These are phyloP conservation scores for Gallinago media DNA, from an alignment of 2,113 vertebrate genomes.

Conservation along the genomic window DNA sequence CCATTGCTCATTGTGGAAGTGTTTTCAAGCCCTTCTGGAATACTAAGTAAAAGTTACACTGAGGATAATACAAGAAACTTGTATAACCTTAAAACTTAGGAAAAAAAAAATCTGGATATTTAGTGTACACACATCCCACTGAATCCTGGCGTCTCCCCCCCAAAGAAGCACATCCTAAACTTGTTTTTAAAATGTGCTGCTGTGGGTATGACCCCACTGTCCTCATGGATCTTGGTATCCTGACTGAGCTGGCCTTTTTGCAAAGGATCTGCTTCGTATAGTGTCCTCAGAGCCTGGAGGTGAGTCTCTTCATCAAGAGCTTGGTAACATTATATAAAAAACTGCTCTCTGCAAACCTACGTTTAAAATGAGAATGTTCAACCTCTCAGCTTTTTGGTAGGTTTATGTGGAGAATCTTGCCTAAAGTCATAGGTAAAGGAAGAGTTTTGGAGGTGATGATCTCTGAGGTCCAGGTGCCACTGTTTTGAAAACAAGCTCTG, in stretches of 20 bases:
- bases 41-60: not conserved
- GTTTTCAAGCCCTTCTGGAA: not conserved
- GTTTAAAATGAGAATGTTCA: not conserved
- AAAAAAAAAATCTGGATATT: not conserved
- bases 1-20: not conserved
- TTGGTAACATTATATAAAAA: not conserved
- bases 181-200: not conserved
- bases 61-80: not conserved
- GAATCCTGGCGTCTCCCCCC: not conserved
- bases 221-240: not conserved
- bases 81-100: not conserved
- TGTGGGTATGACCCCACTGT: fast-evolving
- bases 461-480: not conserved
- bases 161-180: not conserved
- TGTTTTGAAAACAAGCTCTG: not conserved
- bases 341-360: not conserved
- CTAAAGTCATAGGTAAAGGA: not conserved
- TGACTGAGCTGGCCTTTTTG: not conserved
- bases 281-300: not conserved
- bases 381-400: not conserved
- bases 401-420: not conserved
- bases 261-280: not conserved
- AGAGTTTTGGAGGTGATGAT: not conserved
- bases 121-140: not conserved
- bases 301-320: not conserved